Evolutionary conservation across 1,140 invertebrate genomes (phyloP), one percentile per base, ranked within the genome.

Genomic region (Aphaenogaster floridana): DNA sequence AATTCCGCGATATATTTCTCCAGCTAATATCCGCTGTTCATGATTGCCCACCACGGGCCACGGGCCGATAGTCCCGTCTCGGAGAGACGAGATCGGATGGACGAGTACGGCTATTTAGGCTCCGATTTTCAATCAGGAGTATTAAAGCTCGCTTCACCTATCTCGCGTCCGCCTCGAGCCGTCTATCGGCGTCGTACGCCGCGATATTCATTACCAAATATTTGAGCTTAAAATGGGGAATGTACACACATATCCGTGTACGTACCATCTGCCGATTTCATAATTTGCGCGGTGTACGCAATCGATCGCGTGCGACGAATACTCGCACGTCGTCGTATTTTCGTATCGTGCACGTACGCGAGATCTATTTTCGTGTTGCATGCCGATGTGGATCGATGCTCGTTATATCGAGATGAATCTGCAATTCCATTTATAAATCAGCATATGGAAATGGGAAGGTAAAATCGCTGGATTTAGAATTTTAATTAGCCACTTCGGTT

Each of bases 151-250:
- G 89, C 87, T 89, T 86, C 88, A 86, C 86, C 28, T 71, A 48
- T 86, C 15, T 13, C 72, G 34, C 71, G 17, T 9, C 3, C 42
- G 42, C 28, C 39, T 74, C 66, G 66, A 59, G 21, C 80, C 42
- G 77, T 52, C 63, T 15, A 59, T 87, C 86, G 84, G 45, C 6
- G 0, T 39, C 80, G 64, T 86, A 68, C 68, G 79, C 88, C 74
- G 64, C 88, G 86, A 94, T 94, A 93, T 94, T 93, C 92, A 92
- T 94, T 92, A 91, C 83, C 92, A 93, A 94, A 94, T 94, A 94
- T 94, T 93, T 93, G 86, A 91, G 88, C 90, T 93, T 92, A 77
- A 91, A 92, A 92, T 90, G n/a, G 61, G 17, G 79, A 72, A 88
- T 11, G 15, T 78, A 54, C 86, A 76, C 79, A 66, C 9, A 57